Percentiles rank a stretch among this genome's conserved stretches.
These are phyloP conservation scores for Pontoporia blainvillei DNA, from an alignment of 2,113 vertebrate genomes.

Conservation along the genomic window DNA sequence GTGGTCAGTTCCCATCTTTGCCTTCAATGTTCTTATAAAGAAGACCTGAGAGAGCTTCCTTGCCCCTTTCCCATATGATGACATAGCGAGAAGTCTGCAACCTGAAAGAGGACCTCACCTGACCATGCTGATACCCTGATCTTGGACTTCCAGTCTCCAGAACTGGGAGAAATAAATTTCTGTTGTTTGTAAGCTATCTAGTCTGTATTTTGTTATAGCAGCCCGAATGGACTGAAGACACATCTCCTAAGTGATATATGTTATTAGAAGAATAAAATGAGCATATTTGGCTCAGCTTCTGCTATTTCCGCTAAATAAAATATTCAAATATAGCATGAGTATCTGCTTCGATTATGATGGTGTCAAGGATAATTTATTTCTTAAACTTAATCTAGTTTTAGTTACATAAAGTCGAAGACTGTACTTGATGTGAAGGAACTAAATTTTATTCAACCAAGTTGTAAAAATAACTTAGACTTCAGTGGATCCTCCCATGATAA, in stretches of 20 bases:
- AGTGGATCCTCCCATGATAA: not conserved
- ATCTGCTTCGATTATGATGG: not conserved
- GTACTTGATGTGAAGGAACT: not conserved
- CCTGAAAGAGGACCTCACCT: not conserved
- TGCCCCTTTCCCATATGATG: too few species aligned
- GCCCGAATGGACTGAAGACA: not conserved
- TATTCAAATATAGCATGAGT: not conserved
- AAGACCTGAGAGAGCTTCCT: too few species aligned
- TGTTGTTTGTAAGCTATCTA: not conserved
- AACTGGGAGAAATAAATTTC: not conserved
- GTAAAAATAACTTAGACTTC: not conserved
- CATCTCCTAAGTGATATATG: not conserved
- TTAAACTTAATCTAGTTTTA: not conserved
- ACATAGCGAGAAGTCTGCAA: not conserved
- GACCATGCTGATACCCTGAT: not conserved
- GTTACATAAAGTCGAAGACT: not conserved
- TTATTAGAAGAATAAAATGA: not conserved
- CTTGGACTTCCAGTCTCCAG: not conserved
- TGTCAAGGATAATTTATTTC: slow-evolving; percentile 8
- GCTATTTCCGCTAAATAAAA: slow-evolving; percentile 4
- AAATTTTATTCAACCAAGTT: slow-evolving; percentile 14
- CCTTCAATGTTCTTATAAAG: not conserved
- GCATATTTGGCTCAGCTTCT: not conserved
- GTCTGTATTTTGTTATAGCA: not conserved
- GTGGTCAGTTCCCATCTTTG: not conserved